Base-by-base conservation (phyloP, 2,113 vertebrate species). In the Daubentonia madagascariensis region DNA sequence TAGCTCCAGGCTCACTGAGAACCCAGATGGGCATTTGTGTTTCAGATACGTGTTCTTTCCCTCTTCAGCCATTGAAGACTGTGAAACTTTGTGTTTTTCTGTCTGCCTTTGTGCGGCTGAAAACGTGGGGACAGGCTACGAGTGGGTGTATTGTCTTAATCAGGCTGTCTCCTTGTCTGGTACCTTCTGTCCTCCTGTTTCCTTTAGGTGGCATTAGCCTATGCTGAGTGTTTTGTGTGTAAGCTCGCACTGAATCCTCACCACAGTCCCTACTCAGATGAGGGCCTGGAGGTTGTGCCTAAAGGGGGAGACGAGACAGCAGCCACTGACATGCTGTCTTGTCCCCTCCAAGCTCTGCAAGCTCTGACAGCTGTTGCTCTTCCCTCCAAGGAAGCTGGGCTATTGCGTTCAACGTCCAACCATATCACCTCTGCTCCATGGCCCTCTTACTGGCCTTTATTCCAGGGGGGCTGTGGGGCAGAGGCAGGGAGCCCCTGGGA, bases 381-480 rank as follows among this genome's bases (percentile, higher is more conserved):
- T n/a, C 48, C 43, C 22, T 48, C 72, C 0, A 0, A 28, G 30
- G 81, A 75, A n/a, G 23, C 43, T 0, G 7, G 11, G 17, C 10
- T 6, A 0, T 76, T 11, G 10, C 16, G 1, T 20, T 25, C 72
- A 22, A 32, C 50, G 59, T 35, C 8, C 48, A 20, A 8, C 86
- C 35, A 0, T 20, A 0, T 37, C 2, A 4, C 59, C 75, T 10
- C 57, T 50, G 57, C 67, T 12, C 45, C 57, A 4, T 0, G 0
- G 35, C 85, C 48, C 54, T 13, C 22, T 23, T 3, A 0, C 8
- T 4, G 54, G 32, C 65, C 37, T 43, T 23, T 0, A n/a, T 18
- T 89, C 12, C 11, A 1, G 0, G 0, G 0, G 37, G 17, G 17
- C 37, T 0, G 3, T 0, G 3, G 73, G 61, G 8, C 87, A 16